phyloP scores from a whole-genome alignment of 2,113 vertebrate species.

The Motacilla alba region DNA sequence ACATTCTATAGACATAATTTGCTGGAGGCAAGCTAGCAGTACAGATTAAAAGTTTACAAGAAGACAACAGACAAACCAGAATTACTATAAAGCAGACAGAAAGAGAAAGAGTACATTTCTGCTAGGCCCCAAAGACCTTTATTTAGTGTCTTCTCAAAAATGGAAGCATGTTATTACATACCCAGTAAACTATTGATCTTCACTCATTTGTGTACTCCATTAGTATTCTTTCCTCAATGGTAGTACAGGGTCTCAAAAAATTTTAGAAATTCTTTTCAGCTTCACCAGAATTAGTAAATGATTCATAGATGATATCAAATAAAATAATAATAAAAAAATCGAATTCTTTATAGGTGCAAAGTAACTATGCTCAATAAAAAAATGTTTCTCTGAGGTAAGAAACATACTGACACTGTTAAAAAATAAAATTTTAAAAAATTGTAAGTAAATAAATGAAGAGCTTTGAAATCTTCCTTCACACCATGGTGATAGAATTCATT shows the following conservation, averaged over 20 bases:
- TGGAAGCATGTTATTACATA: not conserved
- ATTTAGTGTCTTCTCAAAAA: conserved; percentile 12
- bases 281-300: not conserved
- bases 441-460: not conserved
- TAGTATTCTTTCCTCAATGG: not conserved
- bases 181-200: not conserved
- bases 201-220: not conserved
- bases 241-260: not conserved
- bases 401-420: not conserved
- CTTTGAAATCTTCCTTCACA: not conserved
- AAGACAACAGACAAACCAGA: conserved; percentile 56
- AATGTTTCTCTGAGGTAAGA: not conserved
- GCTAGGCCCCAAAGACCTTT: not conserved
- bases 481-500: not conserved
- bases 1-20: conserved; percentile 72
- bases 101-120: conserved; percentile 21
- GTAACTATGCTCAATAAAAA: not conserved
- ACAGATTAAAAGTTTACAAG: conserved; percentile 68
- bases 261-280: not conserved
- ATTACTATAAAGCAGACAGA: conserved; percentile 48
- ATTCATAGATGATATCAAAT: not conserved
- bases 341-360: not conserved
- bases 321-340: not conserved
- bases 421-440: not conserved
- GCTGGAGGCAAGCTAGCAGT: conserved; percentile 68